Evolutionary conservation across 2,888 invertebrate species (phyloP).

Genomic region (Callyntrura sp.): DNA sequence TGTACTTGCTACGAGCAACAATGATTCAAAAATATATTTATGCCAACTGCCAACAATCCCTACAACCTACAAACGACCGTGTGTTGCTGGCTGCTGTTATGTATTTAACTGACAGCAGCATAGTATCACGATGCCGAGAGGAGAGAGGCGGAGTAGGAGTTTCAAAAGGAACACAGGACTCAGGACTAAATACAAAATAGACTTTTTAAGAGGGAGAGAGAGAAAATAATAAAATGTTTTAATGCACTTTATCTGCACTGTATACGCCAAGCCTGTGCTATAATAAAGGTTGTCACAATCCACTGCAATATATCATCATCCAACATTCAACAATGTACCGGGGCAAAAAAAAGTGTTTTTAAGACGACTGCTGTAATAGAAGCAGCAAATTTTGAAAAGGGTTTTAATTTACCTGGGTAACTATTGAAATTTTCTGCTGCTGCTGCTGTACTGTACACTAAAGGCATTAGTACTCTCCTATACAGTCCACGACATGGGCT

Average conservation of each 20-base stretch:
- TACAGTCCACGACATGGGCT: background rate
- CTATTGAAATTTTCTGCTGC: conserved; percentile 15
- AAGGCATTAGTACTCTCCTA: background rate
- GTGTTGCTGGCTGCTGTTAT: background rate
- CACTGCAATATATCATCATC: background rate
- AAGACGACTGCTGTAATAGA: background rate
- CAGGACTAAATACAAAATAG: no score
- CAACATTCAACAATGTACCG: conserved; percentile 30
- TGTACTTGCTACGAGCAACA: background rate
- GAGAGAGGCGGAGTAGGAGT: conserved; percentile 28
- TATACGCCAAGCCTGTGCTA: background rate
- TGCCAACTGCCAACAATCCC: background rate
- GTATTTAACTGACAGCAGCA: background rate
- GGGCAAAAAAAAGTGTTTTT: background rate
- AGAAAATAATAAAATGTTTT: background rate
- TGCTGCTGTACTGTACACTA: background rate
- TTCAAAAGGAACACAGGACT: background rate
- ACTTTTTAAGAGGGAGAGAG: background rate
- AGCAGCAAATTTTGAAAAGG: conserved; percentile 4
- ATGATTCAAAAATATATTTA: background rate
- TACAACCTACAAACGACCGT: background rate
- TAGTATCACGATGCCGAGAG: background rate
- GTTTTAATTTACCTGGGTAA: background rate
- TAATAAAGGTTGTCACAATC: conserved; percentile 4
- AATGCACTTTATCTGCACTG: background rate